Evolutionary conservation across 2,888 invertebrate species (phyloP).

Genomic region (Zelleria hepariella): DNA sequence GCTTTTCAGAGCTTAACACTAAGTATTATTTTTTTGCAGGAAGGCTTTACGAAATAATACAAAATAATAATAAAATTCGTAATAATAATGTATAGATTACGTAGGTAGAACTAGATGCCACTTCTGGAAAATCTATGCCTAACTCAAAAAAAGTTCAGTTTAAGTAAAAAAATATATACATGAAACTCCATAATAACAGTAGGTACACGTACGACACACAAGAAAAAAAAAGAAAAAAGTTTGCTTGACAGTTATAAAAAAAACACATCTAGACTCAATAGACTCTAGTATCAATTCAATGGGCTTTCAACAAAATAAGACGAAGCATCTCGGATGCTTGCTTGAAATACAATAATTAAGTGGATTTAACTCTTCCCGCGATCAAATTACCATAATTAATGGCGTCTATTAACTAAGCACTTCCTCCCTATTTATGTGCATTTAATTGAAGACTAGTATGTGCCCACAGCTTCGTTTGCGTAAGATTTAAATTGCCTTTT

Average conservation of each 20-base stretch:
- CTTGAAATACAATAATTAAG: conserved; percentile 5
- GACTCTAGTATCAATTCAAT: neutral
- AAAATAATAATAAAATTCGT: too few relatives aligned
- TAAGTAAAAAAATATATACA: neutral
- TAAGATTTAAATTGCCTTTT: neutral
- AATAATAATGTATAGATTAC: too few relatives aligned
- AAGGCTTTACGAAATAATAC: too few relatives aligned
- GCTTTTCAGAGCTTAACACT: too few relatives aligned
- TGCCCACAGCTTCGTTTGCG: neutral
- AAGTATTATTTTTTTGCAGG: too few relatives aligned
- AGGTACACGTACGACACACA: neutral
- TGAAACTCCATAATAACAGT: neutral
- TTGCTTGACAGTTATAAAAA: neutral
- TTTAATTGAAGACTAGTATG: neutral
- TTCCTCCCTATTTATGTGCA: neutral
- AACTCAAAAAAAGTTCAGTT: too few relatives aligned
- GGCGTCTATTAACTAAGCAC: conserved; percentile 10
- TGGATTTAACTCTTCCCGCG: conserved; percentile 8
- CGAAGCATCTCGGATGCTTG: neutral
- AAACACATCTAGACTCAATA: neutral
- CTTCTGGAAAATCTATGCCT: too few relatives aligned
- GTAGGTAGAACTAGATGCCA: too few relatives aligned
- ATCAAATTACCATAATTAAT: conserved; percentile 16
- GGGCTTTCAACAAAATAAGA: neutral
- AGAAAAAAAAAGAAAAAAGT: neutral